Conservation (phyloP, 1,140 invertebrate species). For the Papilio aristodemus region DNA sequence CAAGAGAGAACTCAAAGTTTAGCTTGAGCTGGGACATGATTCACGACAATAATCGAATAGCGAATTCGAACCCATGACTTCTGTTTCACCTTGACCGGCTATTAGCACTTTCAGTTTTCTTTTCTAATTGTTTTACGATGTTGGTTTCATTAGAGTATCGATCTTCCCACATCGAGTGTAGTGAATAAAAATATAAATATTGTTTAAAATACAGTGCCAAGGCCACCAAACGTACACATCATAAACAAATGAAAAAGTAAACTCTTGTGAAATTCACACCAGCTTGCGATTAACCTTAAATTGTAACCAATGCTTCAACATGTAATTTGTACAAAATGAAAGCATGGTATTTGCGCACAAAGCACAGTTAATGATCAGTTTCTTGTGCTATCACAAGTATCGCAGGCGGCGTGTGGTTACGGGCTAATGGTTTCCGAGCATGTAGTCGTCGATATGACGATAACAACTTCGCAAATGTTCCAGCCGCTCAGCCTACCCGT, state of each 20-base stretch:
- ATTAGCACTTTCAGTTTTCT: too few relatives aligned
- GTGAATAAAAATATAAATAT: not conserved
- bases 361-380: conserved; percentile 10
- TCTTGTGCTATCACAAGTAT: conserved; percentile 11
- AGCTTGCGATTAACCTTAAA: not conserved
- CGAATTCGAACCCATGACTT: too few relatives aligned
- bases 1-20: too few relatives aligned
- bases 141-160: too few relatives aligned
- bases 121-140: too few relatives aligned
- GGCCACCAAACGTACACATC: not conserved
- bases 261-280: not conserved
- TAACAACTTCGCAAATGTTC: conserved; percentile 32
- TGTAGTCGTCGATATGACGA: conserved; percentile 12
- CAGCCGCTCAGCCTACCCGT: not conserved
- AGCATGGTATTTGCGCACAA: conserved; percentile 18
- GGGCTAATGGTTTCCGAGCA: conserved; percentile 26
- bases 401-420: conserved; percentile 22
- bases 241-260: not conserved
- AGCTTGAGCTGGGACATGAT: too few relatives aligned
- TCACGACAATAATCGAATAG: too few relatives aligned
- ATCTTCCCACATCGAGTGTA: too few relatives aligned
- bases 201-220: not conserved
- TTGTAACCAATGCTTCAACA: not conserved
- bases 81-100: too few relatives aligned
- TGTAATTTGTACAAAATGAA: conserved; percentile 13